Base-by-base conservation (phyloP, 1,140 invertebrate genomes). In the Macrocentrus cingulum region DNA sequence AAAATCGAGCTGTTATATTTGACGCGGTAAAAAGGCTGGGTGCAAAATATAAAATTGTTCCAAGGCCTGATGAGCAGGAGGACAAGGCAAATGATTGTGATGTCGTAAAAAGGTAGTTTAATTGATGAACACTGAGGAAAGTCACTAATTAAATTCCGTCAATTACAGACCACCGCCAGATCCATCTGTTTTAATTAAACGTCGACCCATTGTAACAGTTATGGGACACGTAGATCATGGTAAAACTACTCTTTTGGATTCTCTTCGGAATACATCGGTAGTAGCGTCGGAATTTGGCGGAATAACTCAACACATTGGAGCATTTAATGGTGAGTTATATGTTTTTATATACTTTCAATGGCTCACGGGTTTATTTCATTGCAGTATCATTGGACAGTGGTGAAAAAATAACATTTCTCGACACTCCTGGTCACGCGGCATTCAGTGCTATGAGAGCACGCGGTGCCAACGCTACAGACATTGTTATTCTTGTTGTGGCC, bases 221-320 rank as follows among this genome's bases (percentile, higher is more conserved):
- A 99, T 99, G 97, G 97, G 97, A 0, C 97, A 99, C 81, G 95
- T 99, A 1, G 97, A 99, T 84, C 97, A 99, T 82, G 97, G 97
- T 1, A 99, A 99, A 85, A 99, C 98, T 2, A 99, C 97, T 2
- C 81, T 99, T 2, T 77, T 99, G 5, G 98, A 99, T 81, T 82
- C 90, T 0, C 77, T 99, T 15, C 79, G 97, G 53, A 85, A 95
- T 51, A 88, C 94, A 0, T 85, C 87, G 56, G 88, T 99, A 34
- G 96, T 95, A 0, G 84, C 89, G 15, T 82, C 87, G 32, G 98
- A 99, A 83, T 97, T 96, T 81, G 98, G 98, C n/a, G 98, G 98
- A 13, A 99, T 99, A 39, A 99, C 98, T 0, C 98, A 99, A 77
- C 97, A 99, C 76, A 99, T 99, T 74, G 98, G 97, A 60, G 98